These are phyloP conservation scores for Holacanthus passer DNA, from an alignment of 2,113 vertebrate genomes.

Conservation along the genomic window DNA sequence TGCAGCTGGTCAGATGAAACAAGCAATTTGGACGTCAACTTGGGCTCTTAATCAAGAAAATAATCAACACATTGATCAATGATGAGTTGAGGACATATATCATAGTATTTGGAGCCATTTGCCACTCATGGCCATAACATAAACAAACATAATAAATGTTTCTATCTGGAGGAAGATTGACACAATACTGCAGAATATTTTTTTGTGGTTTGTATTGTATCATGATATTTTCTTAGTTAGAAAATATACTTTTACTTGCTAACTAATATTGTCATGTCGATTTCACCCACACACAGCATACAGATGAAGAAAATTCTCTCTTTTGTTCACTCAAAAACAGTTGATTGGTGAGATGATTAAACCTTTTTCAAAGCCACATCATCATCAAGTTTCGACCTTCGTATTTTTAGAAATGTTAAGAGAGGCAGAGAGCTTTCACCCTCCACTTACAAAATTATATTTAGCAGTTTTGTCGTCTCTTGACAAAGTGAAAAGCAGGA, in stretches of 20 bases:
- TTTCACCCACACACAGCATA: neutral
- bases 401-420: slow-evolving; percentile 14
- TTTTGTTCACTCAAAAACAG: neutral
- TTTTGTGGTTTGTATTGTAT: too few species aligned
- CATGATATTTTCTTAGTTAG: too few species aligned
- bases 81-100: neutral
- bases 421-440: slow-evolving; percentile 67
- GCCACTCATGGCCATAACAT: too few species aligned
- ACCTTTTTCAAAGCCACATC: slow-evolving; percentile 28
- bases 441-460: slow-evolving; percentile 66
- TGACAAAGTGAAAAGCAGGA: slow-evolving; percentile 60
- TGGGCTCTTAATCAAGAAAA: neutral
- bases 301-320: neutral
- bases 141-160: neutral
- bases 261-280: neutral
- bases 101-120: neutral
- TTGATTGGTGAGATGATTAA: slow-evolving; percentile 5
- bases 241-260: too few species aligned
- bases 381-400: slow-evolving; percentile 30
- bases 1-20: neutral
- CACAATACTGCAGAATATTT: too few species aligned
- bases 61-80: neutral
- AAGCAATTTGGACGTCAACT: neutral
- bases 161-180: too few species aligned
- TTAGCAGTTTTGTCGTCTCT: slow-evolving; percentile 68